Conservation (phyloP, 64 coral and sea anemone genomes). For the Porites lutea region DNA sequence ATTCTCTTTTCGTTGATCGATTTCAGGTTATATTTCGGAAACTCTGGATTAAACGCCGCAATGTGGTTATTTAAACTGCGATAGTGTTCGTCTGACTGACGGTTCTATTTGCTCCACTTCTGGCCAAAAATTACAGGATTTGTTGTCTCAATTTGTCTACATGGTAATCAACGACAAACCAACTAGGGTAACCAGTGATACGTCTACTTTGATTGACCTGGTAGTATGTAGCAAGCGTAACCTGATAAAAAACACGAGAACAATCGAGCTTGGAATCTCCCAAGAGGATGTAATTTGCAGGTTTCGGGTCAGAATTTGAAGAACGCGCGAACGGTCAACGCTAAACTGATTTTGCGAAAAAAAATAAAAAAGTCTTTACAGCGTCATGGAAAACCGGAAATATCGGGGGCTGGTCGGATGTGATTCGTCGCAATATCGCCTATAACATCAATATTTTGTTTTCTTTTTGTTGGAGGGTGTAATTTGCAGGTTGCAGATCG, state of each 20-base stretch:
- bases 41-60: not conserved
- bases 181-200: not conserved
- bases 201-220: constrained; percentile 49
- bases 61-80: not conserved
- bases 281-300: no score
- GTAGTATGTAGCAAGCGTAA: constrained; percentile 49
- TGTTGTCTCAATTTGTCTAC: not conserved
- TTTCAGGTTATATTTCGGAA: not conserved
- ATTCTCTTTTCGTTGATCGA: not conserved
- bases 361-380: no score
- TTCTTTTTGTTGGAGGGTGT: no score
- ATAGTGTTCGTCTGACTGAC: not conserved
- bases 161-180: not conserved
- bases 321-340: no score
- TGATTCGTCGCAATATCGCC: no score
- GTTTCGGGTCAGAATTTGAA: no score
- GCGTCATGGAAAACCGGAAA: no score
- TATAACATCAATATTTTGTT: no score
- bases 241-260: constrained; percentile 18
- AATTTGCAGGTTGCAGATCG: no score
- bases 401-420: no score
- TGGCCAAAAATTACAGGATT: constrained; percentile 4
- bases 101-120: not conserved
- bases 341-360: no score
- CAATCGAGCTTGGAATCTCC: no score